Evolutionary conservation across 2,888 invertebrate species (phyloP).

Genomic region (Allophyes oxyacanthae): DNA sequence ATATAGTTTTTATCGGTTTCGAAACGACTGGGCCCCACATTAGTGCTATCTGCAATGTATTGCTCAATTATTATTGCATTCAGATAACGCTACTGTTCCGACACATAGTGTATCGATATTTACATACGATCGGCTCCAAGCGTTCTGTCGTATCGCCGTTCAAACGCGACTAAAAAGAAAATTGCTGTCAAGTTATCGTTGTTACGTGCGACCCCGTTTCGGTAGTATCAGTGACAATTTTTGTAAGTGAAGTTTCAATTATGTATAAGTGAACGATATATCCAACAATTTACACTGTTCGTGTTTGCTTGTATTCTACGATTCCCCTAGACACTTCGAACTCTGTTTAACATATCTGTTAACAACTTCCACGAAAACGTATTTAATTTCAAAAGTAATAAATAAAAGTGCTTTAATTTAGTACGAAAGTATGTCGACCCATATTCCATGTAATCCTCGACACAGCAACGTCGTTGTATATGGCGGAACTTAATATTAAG

Average conservation of each 20-base stretch:
- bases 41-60: slow-evolving; percentile 54
- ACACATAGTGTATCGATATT: slow-evolving; percentile 49
- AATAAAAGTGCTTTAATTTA: slow-evolving; percentile 32
- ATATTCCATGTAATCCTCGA: slow-evolving; percentile 20
- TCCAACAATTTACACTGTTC: slow-evolving; percentile 22
- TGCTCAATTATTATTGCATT: slow-evolving; percentile 66
- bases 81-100: slow-evolving; percentile 59
- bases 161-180: slow-evolving; percentile 57
- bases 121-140: slow-evolving; percentile 45
- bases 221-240: slow-evolving; percentile 67
- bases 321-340: slow-evolving; percentile 23
- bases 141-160: slow-evolving; percentile 37
- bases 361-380: slow-evolving; percentile 10
- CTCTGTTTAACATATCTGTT: slow-evolving; percentile 14
- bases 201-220: slow-evolving; percentile 66
- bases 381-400: slow-evolving; percentile 32
- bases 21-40: slow-evolving; percentile 48
- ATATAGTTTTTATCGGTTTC: slow-evolving; percentile 44
- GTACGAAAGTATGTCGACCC: slow-evolving; percentile 28
- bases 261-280: slow-evolving; percentile 41
- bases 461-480: slow-evolving; percentile 9
- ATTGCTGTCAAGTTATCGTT: slow-evolving; percentile 66
- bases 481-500: slow-evolving; percentile 16
- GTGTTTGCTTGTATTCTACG: slow-evolving; percentile 21
- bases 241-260: slow-evolving; percentile 65